Base-by-base conservation (phyloP, 2,113 vertebrate species). In the Cricetomys ansorgei region DNA sequence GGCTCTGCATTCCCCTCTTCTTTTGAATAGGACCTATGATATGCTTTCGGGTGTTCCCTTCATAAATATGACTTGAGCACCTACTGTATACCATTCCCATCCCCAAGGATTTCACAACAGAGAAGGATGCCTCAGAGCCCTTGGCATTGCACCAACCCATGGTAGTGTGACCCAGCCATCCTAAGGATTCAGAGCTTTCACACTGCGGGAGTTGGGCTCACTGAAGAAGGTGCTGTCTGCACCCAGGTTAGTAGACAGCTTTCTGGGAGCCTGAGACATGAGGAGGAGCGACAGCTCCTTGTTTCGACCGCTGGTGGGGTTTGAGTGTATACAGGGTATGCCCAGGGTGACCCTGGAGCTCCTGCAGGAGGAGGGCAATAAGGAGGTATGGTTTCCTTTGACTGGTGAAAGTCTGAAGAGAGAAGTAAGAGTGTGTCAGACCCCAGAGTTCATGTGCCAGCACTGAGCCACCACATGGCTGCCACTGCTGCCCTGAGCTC, bases 331-430 rank as follows among this genome's bases (percentile, higher is more conserved):
- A 11, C 13, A 1, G 1, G 0, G 40, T 75, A 45, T 0, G 0
- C 0, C 0, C 2, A 12, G 0, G 31, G 15, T 5, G 12, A 0
- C 3, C 2, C 0, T 4, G 64, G 29, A 3, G 1, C 3, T 48
- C 29, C 8, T 7, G 11, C 0, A 0, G 59, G 48, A 4, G 1
- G 59, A 23, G n/a, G 17, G 65, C 23, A 29, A 25, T 34, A 73
- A 1, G 40, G 11, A 3, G 29, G 40, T 0, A 7, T 45, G 21
- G 5, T 25, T 5, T 2, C 94, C 88, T 86, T 21, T 29, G 69
- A 31, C 55, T 1, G 0, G 1, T 0, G 55, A 19, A 4, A 23
- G 2, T 9, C 97, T 97, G 75, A 23, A 67, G 70, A 91, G 77
- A 91, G 40, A 64, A 50, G 72, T 31, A 62, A n/a, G 59, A 15